A percentile compares a stretch with the other conserved stretches of the same genome.
Conservation (phyloP, 2,113 vertebrate species). For the Tinamus guttatus region DNA sequence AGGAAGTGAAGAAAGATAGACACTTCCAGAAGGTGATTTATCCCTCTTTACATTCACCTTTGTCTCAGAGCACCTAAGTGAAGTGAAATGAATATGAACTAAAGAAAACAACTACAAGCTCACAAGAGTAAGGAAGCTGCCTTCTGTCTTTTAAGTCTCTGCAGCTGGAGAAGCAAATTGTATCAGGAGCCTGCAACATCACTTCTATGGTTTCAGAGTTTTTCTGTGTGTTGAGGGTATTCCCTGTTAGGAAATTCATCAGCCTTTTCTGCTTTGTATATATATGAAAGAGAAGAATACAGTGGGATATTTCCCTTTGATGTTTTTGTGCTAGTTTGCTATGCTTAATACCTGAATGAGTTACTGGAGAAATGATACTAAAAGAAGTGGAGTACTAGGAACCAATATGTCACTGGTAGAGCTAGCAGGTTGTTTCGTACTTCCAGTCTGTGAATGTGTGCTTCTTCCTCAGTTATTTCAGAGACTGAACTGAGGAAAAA, state of each 20-base stretch:
- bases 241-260: not conserved
- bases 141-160: not conserved
- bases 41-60: not conserved
- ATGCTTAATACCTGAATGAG: not conserved
- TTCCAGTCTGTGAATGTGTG: not conserved
- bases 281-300: not conserved
- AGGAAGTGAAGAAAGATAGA: not conserved
- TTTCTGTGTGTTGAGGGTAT: not conserved
- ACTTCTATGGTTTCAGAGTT: not conserved
- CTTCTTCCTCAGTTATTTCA: not conserved
- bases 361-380: not conserved
- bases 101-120: not conserved
- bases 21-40: not conserved
- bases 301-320: not conserved
- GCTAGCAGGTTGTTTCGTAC: not conserved
- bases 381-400: not conserved
- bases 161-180: not conserved
- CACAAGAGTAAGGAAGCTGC: not conserved
- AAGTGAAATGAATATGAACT: not conserved
- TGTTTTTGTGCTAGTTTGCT: not conserved
- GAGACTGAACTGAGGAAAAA: not conserved
- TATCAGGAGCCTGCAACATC: not conserved
- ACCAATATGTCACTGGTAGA: not conserved
- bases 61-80: not conserved
- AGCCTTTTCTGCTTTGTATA: not conserved